phyloP scores from a whole-genome alignment of 2,797 vertebrate species.

The Ctenopoma multispine region DNA sequence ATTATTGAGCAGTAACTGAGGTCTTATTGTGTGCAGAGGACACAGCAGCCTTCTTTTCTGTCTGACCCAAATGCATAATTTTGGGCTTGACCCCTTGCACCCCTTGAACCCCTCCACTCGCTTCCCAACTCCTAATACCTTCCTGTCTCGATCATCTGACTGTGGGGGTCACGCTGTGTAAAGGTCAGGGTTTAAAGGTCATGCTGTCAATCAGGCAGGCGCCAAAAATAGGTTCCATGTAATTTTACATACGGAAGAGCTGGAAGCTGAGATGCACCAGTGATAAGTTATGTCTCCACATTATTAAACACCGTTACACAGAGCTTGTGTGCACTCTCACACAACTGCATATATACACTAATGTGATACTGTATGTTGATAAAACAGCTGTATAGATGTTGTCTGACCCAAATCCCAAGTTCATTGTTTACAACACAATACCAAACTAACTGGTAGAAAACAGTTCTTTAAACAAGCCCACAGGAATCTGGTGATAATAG shows the following conservation, averaged over 20 bases:
- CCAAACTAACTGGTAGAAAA: constrained; percentile 64
- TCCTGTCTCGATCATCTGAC: constrained; percentile 85
- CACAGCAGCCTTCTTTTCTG: constrained; percentile 67
- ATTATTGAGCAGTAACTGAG: constrained; percentile 78
- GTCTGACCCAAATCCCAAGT: constrained; percentile 64
- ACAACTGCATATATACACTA: constrained; percentile 25
- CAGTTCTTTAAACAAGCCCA: constrained; percentile 68
- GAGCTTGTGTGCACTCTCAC: constrained; percentile 11
- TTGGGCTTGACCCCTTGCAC: constrained; percentile 81
- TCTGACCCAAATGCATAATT: constrained; percentile 71
- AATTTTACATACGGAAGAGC: constrained; percentile 75
- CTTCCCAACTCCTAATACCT: constrained; percentile 81
- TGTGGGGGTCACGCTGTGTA: constrained; percentile 70
- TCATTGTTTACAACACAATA: constrained; percentile 64
- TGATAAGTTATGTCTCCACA: constrained; percentile 65
- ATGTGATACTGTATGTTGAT: constrained; percentile 39
- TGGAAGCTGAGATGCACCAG: constrained; percentile 46
- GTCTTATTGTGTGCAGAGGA: constrained; percentile 72
- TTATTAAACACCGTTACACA: constrained; percentile 50
- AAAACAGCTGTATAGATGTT: constrained; percentile 37
- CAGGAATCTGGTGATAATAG: constrained; percentile 74
- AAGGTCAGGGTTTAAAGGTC: constrained; percentile 82
- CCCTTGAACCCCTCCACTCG: constrained; percentile 63
- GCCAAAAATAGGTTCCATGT: constrained; percentile 82
- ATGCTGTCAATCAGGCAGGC: constrained; percentile 73